A percentile compares a stretch with the other conserved stretches of the same genome.
Conservation (phyloP, 2,797 vertebrate genomes). For the Fistularia tabacaria region DNA sequence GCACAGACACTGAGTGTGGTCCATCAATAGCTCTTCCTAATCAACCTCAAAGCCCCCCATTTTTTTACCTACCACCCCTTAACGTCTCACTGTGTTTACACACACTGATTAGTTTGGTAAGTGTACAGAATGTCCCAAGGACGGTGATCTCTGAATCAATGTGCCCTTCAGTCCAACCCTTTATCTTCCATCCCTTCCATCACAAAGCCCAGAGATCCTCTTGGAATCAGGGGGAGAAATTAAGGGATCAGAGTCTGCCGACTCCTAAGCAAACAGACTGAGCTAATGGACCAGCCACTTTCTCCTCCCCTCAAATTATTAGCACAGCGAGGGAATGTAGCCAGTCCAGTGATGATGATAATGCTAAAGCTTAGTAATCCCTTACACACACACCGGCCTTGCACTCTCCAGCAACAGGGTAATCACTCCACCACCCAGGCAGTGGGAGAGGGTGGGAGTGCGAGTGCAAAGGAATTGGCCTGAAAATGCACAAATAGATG, state of each 20-base stretch:
- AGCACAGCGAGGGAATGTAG: slow-evolving; percentile 83
- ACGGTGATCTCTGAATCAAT: slow-evolving; percentile 79
- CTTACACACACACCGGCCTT: slow-evolving; percentile 86
- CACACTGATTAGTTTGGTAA: slow-evolving; percentile 83
- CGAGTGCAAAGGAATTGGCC: slow-evolving; percentile 69
- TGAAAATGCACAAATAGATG: slow-evolving; percentile 28
- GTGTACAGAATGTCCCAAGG: slow-evolving; percentile 82
- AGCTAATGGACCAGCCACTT: slow-evolving; percentile 86
- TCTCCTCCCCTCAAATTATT: slow-evolving; percentile 97
- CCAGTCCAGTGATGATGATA: slow-evolving; percentile 78
- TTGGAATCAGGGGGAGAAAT: slow-evolving; percentile 85
- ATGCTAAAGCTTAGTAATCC: slow-evolving; percentile 90
- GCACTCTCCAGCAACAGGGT: slow-evolving; percentile 63
- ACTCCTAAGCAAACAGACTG: slow-evolving; percentile 90
- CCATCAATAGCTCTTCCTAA: slow-evolving; percentile 77
- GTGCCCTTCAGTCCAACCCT: slow-evolving; percentile 60
- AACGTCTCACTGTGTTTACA: slow-evolving; percentile 78
- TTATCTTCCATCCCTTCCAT: slow-evolving; percentile 53
- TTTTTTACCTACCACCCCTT: slow-evolving; percentile 71
- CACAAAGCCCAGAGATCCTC: slow-evolving; percentile 86
- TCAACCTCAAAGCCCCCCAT: slow-evolving; percentile 80
- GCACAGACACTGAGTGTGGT: slow-evolving; percentile 74
- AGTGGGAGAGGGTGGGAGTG: slow-evolving; percentile 71
- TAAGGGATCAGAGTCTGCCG: slow-evolving; percentile 84
- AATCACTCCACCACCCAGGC: slow-evolving; percentile 95